Conservation (phyloP, 2,797 vertebrate species). For the Hylomyscus alleni region DNA sequence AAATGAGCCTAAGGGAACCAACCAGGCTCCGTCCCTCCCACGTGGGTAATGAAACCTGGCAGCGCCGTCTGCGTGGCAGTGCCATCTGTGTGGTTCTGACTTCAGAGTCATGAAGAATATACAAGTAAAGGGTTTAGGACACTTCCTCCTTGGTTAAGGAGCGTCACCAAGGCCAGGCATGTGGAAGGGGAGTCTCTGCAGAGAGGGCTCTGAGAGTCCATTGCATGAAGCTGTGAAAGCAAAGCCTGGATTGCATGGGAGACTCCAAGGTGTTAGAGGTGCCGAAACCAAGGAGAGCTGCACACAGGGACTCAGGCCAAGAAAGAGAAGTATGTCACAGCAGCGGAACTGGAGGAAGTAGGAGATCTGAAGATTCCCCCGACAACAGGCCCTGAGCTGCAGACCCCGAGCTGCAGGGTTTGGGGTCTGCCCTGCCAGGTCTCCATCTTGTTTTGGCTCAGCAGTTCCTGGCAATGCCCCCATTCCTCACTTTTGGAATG, state of each 20-base stretch:
- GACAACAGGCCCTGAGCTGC: not conserved
- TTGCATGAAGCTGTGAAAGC: not conserved
- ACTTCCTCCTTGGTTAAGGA: not conserved
- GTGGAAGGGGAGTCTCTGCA: not conserved
- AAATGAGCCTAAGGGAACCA: not conserved
- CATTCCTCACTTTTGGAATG: not conserved
- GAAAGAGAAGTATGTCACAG: not conserved
- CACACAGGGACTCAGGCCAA: not conserved
- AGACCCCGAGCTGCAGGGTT: not conserved
- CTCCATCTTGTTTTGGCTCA: not conserved
- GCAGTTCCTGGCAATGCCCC: not conserved
- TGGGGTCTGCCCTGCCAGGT: not conserved
- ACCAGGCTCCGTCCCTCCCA: not conserved
- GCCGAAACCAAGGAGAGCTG: not conserved
- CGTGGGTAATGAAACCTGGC: not conserved
- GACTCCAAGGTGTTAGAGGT: not conserved
- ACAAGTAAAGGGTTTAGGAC: not conserved
- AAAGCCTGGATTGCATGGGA: not conserved
- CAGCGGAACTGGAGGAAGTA: not conserved
- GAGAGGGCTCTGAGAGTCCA: not conserved
- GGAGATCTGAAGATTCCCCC: not conserved
- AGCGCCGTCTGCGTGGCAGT: not conserved
- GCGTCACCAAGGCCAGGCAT: not conserved
- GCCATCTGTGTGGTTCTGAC: not conserved
- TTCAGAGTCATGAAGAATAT: not conserved